Evolutionary conservation across 2,888 invertebrate species (phyloP).

Genomic region (Chrysodeixis includens): DNA sequence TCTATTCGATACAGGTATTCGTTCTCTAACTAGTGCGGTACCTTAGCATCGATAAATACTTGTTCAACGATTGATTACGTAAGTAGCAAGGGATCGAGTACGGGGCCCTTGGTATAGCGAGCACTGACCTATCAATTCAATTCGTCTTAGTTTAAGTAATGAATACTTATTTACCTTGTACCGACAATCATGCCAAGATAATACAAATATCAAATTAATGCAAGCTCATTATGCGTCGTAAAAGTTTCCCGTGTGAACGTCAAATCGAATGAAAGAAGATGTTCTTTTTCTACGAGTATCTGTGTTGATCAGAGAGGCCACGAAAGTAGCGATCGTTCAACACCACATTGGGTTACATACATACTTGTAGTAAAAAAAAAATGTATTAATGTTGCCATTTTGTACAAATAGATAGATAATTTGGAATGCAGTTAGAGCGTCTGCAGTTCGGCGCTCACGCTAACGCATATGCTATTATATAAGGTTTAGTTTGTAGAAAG

Average conservation of each 20-base stretch:
- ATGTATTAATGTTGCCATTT: no score
- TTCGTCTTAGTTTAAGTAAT: neutral
- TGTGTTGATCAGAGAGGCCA: constrained; percentile 34
- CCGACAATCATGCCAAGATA: neutral
- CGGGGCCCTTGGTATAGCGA: neutral
- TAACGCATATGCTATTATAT: no score
- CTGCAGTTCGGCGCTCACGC: no score
- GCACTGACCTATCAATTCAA: neutral
- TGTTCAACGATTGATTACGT: constrained; percentile 28
- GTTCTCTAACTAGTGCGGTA: constrained; percentile 18
- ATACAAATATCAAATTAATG: constrained; percentile 30
- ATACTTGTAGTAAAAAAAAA: no score
- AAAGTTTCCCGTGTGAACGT: constrained; percentile 50
- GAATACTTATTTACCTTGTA: neutral
- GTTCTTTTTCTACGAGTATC: constrained; percentile 32
- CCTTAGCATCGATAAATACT: constrained; percentile 31
- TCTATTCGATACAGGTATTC: constrained; percentile 39
- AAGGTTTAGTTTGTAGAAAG: no score
- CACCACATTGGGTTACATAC: no score
- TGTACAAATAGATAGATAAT: neutral
- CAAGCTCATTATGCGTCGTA: constrained; percentile 15
- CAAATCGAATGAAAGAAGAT: constrained; percentile 28
- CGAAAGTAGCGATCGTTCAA: constrained; percentile 20
- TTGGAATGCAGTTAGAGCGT: no score
- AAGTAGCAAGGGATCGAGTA: neutral